These are phyloP conservation scores for Anas capensis DNA, from an alignment of 2,797 vertebrate genomes.

Conservation along the genomic window DNA sequence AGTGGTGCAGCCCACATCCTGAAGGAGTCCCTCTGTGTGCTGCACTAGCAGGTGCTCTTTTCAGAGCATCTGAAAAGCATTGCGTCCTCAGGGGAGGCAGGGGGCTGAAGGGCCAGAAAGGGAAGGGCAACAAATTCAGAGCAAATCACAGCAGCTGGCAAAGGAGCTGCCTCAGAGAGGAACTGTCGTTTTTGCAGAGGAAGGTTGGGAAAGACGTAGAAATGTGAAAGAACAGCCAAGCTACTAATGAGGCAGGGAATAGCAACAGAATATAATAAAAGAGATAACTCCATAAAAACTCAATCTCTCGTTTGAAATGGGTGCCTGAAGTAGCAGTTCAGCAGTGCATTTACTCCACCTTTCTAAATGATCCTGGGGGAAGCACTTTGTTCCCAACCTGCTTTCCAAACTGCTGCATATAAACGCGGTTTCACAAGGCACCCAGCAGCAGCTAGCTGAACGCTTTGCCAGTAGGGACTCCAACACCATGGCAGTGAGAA, in stretches of 20 bases:
- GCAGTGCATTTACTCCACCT: neutral
- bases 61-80: neutral
- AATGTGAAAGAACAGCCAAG: neutral
- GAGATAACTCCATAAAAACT: neutral
- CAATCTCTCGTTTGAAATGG: neutral
- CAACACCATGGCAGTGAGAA: neutral
- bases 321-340: neutral
- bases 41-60: neutral
- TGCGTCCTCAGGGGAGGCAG: neutral
- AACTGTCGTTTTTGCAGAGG: neutral
- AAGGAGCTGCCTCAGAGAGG: neutral
- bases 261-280: neutral
- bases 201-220: neutral
- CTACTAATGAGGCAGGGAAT: neutral
- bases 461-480: neutral
- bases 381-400: neutral
- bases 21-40: accelerated
- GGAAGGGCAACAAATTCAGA: neutral
- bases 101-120: neutral
- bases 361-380: neutral
- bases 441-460: neutral
- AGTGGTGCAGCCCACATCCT: neutral
- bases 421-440: neutral
- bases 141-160: neutral
- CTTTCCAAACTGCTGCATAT: neutral